A percentile compares a stretch with the other conserved stretches of the same genome.
These are phyloP conservation scores for Pemphigus obesinymphae DNA, from an alignment of 1,140 invertebrate genomes.

Conservation along the genomic window DNA sequence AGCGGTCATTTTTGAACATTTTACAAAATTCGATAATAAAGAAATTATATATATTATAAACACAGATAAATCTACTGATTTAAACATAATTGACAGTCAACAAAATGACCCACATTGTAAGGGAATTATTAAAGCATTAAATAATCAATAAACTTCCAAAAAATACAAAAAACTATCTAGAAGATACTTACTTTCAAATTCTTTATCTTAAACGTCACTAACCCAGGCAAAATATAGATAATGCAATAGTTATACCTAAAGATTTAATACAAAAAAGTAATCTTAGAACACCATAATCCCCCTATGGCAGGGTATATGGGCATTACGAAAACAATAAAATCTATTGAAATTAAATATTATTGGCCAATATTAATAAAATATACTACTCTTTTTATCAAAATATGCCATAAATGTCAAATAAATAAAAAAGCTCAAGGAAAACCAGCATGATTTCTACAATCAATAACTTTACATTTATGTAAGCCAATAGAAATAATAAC, in stretches of 20 bases:
- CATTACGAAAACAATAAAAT: not conserved
- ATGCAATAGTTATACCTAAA: too few species aligned
- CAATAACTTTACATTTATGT: not conserved
- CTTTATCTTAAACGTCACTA: not conserved
- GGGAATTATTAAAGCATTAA: not conserved
- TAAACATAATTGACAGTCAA: not conserved
- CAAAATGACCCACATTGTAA: not conserved
- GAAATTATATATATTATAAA: not conserved
- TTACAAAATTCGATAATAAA: not conserved
- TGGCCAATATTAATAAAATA: constrained; percentile 4
- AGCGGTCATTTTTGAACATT: not conserved
- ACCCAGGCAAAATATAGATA: not conserved
- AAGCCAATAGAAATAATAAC: not conserved
- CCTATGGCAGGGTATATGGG: not conserved
- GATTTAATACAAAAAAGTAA: not conserved
- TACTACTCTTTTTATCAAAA: not conserved
- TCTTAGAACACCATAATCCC: not conserved
- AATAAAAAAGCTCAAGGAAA: not conserved
- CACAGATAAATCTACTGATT: not conserved
- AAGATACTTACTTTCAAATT: not conserved
- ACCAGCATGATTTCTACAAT: constrained; percentile 7
- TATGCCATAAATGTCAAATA: constrained; percentile 6
- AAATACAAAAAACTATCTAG: constrained; percentile 1
- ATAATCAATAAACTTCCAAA: not conserved
- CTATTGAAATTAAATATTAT: constrained; percentile 15